Conservation (phyloP, 2,888 invertebrate genomes). For the Bombylius major region DNA sequence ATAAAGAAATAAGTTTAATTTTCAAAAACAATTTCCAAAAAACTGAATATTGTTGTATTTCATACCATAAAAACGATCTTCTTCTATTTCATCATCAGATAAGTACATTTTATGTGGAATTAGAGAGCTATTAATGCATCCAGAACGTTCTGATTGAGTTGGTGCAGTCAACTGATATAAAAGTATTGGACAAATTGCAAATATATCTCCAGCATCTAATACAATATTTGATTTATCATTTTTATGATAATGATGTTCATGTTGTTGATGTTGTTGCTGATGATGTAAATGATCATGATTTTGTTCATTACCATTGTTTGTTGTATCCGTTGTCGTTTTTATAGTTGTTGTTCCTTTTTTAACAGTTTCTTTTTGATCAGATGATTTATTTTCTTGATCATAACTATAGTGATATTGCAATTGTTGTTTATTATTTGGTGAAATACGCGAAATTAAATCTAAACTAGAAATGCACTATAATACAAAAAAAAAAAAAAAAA, state of each 20-base stretch:
- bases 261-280: background rate
- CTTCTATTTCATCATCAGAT: conserved; percentile 10
- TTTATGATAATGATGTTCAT: background rate
- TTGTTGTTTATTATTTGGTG: conserved; percentile 1
- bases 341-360: background rate
- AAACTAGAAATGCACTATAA: conserved; percentile 41
- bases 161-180: conserved; percentile 51
- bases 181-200: conserved; percentile 52
- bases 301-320: background rate
- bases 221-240: background rate
- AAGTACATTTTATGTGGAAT: conserved; percentile 21
- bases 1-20: background rate
- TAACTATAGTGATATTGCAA: conserved; percentile 18
- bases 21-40: conserved; percentile 4
- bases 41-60: background rate
- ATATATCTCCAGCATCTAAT: conserved; percentile 25
- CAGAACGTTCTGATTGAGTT: conserved; percentile 40
- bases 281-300: background rate
- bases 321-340: background rate
- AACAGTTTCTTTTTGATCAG: conserved; percentile 15
- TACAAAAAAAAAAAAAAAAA: conserved; percentile 7
- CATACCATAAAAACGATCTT: conserved; percentile 25
- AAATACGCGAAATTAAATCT: conserved; percentile 28
- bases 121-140: conserved; percentile 41
- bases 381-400: conserved; percentile 24